Evolutionary conservation across 37 sponge, comb jelly and placozoan genomes (phyloP).

Genomic region (Bolinopsis microptera): DNA sequence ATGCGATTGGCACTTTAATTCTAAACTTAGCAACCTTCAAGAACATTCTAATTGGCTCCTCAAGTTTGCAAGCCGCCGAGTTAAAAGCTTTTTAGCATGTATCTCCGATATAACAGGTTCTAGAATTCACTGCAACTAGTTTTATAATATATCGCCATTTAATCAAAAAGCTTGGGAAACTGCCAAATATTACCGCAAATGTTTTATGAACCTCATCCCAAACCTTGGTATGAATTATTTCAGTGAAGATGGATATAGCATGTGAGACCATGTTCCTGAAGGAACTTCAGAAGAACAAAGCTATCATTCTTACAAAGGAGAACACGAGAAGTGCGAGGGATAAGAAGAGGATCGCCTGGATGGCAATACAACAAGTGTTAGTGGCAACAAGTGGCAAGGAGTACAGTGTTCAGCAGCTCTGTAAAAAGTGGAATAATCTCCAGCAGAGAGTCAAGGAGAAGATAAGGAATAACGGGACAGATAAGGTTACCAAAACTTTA

Average conservation of each 20-base stretch:
- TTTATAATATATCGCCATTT: neutral
- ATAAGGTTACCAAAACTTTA: neutral
- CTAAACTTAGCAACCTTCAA: neutral
- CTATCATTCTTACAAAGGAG: slow-evolving; percentile 39
- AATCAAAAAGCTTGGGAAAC: neutral
- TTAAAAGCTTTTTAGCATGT: neutral
- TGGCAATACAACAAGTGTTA: neutral
- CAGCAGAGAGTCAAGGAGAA: slow-evolving; percentile 63
- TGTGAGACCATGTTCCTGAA: slow-evolving; percentile 51
- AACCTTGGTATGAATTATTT: neutral
- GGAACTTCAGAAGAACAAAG: slow-evolving; percentile 35
- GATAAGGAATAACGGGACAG: neutral
- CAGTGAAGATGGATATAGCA: slow-evolving; percentile 27
- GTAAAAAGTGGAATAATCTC: slow-evolving; percentile 57
- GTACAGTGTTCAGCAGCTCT: slow-evolving; percentile 48
- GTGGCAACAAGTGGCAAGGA: neutral
- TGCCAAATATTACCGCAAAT: neutral
- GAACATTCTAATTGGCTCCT: neutral
- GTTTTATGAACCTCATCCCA: neutral
- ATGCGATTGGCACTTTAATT: neutral
- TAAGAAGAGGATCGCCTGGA: slow-evolving; percentile 16
- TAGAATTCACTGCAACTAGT: neutral
- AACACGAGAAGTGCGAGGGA: slow-evolving; percentile 44
- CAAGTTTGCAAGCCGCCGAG: neutral
- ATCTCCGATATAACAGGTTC: neutral